Evolutionary conservation across 2,888 invertebrate species (phyloP).

Genomic region (Orchestes rusci): DNA sequence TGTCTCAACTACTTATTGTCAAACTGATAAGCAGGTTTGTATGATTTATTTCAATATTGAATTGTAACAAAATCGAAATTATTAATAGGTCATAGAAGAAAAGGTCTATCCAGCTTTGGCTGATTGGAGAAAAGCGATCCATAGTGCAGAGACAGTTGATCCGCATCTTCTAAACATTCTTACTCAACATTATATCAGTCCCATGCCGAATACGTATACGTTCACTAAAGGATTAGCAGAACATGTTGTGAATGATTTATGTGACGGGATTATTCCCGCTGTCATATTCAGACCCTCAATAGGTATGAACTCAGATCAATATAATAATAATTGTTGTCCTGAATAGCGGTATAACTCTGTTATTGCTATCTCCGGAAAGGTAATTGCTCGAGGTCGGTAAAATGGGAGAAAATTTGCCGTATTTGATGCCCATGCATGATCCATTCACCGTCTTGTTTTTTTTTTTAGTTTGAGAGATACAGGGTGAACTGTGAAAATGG

Average conservation of each 20-base stretch:
- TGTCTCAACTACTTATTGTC: conserved; percentile 83
- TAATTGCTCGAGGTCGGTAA: too few species aligned
- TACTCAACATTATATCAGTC: conserved; percentile 53
- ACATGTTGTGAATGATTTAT: conserved; percentile 59
- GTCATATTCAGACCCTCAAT: conserved; percentile 84
- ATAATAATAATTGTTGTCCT: background rate
- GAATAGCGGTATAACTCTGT: background rate
- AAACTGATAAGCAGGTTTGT: conserved; percentile 53
- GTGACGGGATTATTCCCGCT: conserved; percentile 56
- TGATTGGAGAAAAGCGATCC: conserved; percentile 62
- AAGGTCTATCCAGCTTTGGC: conserved; percentile 61
- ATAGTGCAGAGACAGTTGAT: conserved; percentile 57
- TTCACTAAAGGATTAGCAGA: conserved; percentile 87
- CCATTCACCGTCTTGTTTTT: too few species aligned
- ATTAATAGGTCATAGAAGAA: conserved; percentile 59
- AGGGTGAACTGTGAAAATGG: too few species aligned
- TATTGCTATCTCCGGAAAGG: background rate
- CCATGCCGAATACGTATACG: conserved; percentile 84
- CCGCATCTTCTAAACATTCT: conserved; percentile 49
- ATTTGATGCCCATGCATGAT: too few species aligned
- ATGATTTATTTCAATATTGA: background rate
- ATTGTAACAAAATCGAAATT: background rate
- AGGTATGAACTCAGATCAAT: conserved; percentile 56
- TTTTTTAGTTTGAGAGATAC: too few species aligned
- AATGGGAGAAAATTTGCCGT: too few species aligned